These are phyloP conservation scores for Scaptomyza cyrtandrae DNA, from an alignment of 2,888 invertebrate genomes.

Conservation along the genomic window DNA sequence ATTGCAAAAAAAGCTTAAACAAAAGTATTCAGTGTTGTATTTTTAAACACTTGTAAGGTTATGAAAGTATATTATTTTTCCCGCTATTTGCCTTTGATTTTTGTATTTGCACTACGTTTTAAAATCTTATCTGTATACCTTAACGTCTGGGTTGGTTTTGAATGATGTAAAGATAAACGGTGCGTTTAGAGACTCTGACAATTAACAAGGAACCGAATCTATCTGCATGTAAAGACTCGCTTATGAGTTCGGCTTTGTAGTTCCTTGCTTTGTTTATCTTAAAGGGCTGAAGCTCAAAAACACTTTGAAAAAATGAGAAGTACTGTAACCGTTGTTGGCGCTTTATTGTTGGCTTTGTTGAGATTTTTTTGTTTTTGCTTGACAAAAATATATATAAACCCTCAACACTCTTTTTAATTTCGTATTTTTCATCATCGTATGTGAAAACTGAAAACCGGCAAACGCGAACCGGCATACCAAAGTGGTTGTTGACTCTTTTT, in stretches of 20 bases:
- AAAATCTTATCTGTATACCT: too few relatives aligned
- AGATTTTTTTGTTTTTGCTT: conserved; percentile 24
- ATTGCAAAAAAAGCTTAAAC: not conserved
- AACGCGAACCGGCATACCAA: conserved; percentile 61
- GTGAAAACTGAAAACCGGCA: conserved; percentile 53
- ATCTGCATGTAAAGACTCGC: too few relatives aligned
- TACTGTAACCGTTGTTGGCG: not conserved
- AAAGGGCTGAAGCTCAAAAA: not conserved
- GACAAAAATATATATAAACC: conserved; percentile 22
- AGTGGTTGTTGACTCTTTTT: conserved; percentile 74
- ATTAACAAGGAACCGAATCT: too few relatives aligned
- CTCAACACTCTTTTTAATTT: conserved; percentile 1
- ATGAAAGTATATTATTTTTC: not conserved
- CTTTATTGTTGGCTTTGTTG: not conserved
- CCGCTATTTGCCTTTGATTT: conserved; percentile 15
- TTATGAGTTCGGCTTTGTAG: too few relatives aligned
- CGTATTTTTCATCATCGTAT: conserved; percentile 37
- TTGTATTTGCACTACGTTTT: too few relatives aligned
- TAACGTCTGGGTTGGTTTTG: too few relatives aligned
- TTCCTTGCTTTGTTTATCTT: not conserved
- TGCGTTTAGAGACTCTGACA: too few relatives aligned
- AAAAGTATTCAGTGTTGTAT: not conserved
- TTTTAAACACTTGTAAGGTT: not conserved
- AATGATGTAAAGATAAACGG: not conserved
- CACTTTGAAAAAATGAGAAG: not conserved